These are phyloP conservation scores for Trissonchulus sp. DNA, from an alignment of 2,888 invertebrate species.

Conservation along the genomic window DNA sequence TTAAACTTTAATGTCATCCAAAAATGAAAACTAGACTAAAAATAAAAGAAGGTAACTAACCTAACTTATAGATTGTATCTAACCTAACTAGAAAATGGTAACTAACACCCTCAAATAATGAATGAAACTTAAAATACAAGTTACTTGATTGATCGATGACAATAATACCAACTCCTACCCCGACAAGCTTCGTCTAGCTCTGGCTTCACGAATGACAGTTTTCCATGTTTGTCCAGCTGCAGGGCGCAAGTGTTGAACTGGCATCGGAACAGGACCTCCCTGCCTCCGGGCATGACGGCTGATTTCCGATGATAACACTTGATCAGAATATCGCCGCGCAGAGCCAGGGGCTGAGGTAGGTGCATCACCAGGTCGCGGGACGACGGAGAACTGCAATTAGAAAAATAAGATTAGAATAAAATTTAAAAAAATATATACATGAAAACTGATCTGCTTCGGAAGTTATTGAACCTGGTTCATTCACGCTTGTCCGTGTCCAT, in stretches of 20 bases:
- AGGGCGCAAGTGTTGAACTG: conserved; percentile 93
- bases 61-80: too few species aligned
- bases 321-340: conserved; percentile 81
- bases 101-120: too few species aligned
- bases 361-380: conserved; percentile 30
- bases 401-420: conserved; percentile 25
- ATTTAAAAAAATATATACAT: conserved; percentile 16
- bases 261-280: conserved; percentile 72
- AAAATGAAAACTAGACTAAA: too few species aligned
- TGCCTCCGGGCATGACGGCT: conserved; percentile 45
- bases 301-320: conserved; percentile 70
- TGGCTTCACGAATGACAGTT: background rate
- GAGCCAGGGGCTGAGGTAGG: conserved; percentile 58
- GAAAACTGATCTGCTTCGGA: conserved; percentile 2
- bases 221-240: conserved; percentile 42
- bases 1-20: too few species aligned
- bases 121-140: too few species aligned
- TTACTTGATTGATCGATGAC: too few species aligned
- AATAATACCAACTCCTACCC: too few species aligned
- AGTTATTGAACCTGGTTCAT: too few species aligned
- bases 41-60: too few species aligned
- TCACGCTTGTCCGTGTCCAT: too few species aligned
- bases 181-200: conserved; percentile 5
- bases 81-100: too few species aligned
- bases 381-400: conserved; percentile 24